A percentile compares a stretch with the other conserved stretches of the same genome.
Conservation (phyloP, 2,113 vertebrate genomes). For the Dolichallabes microphthalmus region DNA sequence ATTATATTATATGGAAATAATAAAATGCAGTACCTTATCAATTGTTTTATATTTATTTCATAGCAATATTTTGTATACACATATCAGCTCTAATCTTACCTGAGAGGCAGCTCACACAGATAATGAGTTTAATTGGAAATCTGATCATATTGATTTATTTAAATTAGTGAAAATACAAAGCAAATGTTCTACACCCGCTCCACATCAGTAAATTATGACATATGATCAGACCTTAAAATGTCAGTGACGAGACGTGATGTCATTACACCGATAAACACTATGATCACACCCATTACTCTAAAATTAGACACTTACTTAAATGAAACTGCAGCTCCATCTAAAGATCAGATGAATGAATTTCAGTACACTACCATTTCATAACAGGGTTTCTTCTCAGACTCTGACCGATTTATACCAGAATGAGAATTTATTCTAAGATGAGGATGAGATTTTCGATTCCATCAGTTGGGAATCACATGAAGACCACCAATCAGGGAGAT, state of each 20-base stretch:
- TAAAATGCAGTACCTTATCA: neutral
- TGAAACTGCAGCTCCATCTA: constrained; percentile 19
- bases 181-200: neutral
- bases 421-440: neutral
- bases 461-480: too few relatives aligned
- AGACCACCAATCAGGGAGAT: too few relatives aligned
- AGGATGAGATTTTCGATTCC: too few relatives aligned
- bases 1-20: neutral
- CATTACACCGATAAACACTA: neutral
- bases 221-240: neutral
- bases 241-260: neutral
- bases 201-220: neutral
- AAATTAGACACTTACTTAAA: neutral
- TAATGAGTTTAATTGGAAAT: neutral
- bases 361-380: neutral
- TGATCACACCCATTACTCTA: neutral
- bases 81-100: constrained; percentile 15
- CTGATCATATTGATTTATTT: constrained; percentile 5
- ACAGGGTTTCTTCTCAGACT: neutral
- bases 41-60: neutral
- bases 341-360: neutral
- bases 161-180: neutral
- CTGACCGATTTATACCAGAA: neutral
- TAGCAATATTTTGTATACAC: neutral
- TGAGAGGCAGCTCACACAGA: constrained; percentile 21